A percentile compares a stretch with the other conserved stretches of the same genome.
phyloP scores from a whole-genome alignment of 2,113 vertebrate species.

The Scolopax mira region DNA sequence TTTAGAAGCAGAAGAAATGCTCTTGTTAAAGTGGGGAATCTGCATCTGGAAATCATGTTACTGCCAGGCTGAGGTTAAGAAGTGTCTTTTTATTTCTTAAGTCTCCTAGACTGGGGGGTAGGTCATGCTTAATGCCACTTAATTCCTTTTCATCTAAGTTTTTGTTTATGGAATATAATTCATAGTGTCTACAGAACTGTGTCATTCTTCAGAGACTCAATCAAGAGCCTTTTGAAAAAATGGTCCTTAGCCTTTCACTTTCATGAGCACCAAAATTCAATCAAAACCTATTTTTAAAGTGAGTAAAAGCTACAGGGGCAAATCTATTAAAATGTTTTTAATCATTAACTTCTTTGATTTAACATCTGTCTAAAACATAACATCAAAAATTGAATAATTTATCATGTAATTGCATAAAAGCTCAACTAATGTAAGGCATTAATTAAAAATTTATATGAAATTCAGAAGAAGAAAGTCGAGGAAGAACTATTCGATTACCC shows the following conservation, averaged over 20 bases:
- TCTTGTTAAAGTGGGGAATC: not conserved
- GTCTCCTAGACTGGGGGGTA: not conserved
- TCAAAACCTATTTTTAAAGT: conserved; percentile 41
- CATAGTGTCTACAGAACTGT: not conserved
- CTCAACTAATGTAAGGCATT: conserved; percentile 48
- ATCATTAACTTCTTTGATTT: conserved; percentile 67
- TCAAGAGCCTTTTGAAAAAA: conserved; percentile 4
- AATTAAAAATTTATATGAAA: conserved; percentile 69
- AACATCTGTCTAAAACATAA: conserved; percentile 54
- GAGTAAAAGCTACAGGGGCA: conserved; percentile 33
- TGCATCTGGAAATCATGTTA: not conserved
- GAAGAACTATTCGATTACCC: conserved; percentile 22
- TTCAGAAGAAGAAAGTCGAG: conserved; percentile 37
- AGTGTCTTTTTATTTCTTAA: not conserved
- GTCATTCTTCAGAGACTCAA: not conserved
- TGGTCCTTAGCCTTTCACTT: conserved; percentile 11
- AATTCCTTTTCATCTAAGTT: conserved; percentile 10
- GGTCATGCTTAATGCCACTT: not conserved
- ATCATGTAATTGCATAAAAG: conserved; percentile 62
- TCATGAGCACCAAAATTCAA: conserved; percentile 23
- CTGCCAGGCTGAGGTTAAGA: not conserved
- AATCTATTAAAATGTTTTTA: conserved; percentile 59
- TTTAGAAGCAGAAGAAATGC: not conserved
- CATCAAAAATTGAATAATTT: conserved; percentile 69
- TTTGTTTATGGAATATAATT: conserved; percentile 20